Conservation (phyloP, 2,797 vertebrate species). For the Lepidocolaptes lacrymiger region DNA sequence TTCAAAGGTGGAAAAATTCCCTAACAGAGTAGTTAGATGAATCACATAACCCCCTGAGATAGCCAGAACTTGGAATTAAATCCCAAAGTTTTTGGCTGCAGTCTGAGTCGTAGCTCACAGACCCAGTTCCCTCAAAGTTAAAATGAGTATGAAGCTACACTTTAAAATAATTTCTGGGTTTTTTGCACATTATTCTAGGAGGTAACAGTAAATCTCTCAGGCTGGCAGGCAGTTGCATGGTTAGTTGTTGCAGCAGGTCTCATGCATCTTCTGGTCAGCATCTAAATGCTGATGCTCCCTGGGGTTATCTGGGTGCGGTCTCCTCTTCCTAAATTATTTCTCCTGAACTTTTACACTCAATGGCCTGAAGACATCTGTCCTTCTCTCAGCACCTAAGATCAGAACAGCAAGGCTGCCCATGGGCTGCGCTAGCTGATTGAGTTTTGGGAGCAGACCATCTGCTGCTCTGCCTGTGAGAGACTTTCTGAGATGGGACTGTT, state of each 20-base stretch:
- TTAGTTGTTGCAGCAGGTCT: neutral
- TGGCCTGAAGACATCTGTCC: accelerated
- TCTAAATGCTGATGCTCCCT: neutral
- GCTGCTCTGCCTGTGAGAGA: neutral
- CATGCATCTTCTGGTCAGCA: neutral
- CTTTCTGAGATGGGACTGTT: neutral
- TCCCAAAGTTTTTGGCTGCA: neutral
- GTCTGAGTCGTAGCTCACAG: neutral
- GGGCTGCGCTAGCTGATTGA: neutral
- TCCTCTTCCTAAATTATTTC: neutral
- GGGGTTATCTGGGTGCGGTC: neutral
- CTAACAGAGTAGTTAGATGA: neutral
- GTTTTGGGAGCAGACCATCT: neutral
- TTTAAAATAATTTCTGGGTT: neutral
- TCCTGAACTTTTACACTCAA: neutral
- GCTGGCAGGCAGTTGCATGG: neutral
- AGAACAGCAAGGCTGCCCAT: accelerated
- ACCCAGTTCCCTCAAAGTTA: neutral
- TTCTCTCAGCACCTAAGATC: neutral
- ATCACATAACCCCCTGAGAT: neutral
- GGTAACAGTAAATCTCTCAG: neutral
- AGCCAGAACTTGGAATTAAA: neutral
- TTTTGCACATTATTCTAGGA: neutral
- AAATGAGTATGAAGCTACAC: neutral
- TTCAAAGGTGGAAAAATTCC: conserved; percentile 42